Base-by-base conservation (phyloP, 2,888 invertebrate genomes). In the Branchipolynoe longqiensis region DNA sequence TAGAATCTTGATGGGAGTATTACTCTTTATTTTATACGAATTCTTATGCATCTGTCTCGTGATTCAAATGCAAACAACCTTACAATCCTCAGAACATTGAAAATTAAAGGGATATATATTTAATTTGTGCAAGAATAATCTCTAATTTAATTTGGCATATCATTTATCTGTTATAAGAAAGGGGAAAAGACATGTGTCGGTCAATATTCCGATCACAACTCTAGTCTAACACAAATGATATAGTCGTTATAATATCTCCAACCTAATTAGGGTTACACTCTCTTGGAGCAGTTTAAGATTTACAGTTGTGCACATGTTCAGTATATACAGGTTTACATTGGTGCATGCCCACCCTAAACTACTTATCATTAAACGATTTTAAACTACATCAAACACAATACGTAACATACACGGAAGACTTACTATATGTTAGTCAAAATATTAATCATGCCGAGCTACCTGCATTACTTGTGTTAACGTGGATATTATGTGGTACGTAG, bases 161-260 rank as follows among this genome's bases (percentile, higher is more conserved):
- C 8, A 12, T 8, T 48, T 48, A 8, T 18, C 48, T 48, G 8
- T 12, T 12, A 48, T 12, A 8, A 48, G 8, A 12, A 48, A 48
- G 48, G 8, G 8, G 8, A 48, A 48, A 8, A 48, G 8, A 18
- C 18, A 12, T 48, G n/a, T 6, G 25, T 28, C 33, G 28, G 18
- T 48, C 48, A 25, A 14, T 78, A 78, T 54, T 22, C 22, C 33
- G 2, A 40, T 78, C 78, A 78, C 78, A 41, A 41, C 12, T 1
- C 78, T 78, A 78, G 1, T 31, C 78, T 78, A 54, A 41, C 78
- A 78, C 78, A 54, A 69, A 69, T 38, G 36, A 69, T 69, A 69
- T 69, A 69, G 62, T 62, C 12, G 25, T 62, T 31, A 12, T 28
- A 58, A 58, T 69, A 69, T 69, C 18, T 69, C 38, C 36, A 38